Evolutionary conservation across 1,140 invertebrate species (phyloP).

Genomic region (Trigoniulus corallinus): DNA sequence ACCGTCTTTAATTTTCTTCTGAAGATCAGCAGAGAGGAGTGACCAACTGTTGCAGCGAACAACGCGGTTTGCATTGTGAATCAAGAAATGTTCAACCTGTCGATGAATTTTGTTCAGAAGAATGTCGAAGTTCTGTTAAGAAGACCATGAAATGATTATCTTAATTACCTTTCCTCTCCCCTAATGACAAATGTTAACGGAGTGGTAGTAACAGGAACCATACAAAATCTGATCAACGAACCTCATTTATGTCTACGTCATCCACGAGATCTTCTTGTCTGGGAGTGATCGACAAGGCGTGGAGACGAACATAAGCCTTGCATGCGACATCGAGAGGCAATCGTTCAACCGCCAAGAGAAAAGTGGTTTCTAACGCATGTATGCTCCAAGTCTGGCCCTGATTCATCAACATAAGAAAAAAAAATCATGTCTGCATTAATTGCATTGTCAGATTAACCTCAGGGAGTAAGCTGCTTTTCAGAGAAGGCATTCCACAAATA

Average conservation of each 20-base stretch:
- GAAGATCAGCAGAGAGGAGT: not conserved
- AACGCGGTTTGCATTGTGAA: slow-evolving; percentile 9
- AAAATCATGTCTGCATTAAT: too few species aligned
- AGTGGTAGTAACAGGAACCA: too few species aligned
- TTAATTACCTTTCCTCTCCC: too few species aligned
- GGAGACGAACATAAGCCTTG: slow-evolving; percentile 34
- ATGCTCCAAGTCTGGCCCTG: slow-evolving; percentile 45
- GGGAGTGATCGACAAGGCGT: not conserved
- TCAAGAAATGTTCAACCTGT: slow-evolving; percentile 6
- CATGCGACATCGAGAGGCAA: slow-evolving; percentile 52
- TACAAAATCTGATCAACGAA: too few species aligned
- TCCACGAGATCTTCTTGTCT: not conserved
- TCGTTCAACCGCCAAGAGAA: slow-evolving; percentile 40
- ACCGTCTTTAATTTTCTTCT: slow-evolving; percentile 9
- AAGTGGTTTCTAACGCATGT: slow-evolving; percentile 43
- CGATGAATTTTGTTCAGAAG: slow-evolving; percentile 6
- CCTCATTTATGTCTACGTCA: too few species aligned
- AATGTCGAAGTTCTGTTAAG: slow-evolving; percentile 4
- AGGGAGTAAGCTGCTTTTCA: too few species aligned
- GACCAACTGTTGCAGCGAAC: slow-evolving; percentile 5
- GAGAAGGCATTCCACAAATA: too few species aligned
- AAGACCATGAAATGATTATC: too few species aligned
- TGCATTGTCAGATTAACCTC: too few species aligned
- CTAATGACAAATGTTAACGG: too few species aligned
- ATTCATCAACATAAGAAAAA: too few species aligned